Percentiles rank a stretch among this genome's conserved stretches.
These are phyloP conservation scores for Tricholauxania praeusta DNA, from an alignment of 2,888 invertebrate genomes.

Conservation along the genomic window DNA sequence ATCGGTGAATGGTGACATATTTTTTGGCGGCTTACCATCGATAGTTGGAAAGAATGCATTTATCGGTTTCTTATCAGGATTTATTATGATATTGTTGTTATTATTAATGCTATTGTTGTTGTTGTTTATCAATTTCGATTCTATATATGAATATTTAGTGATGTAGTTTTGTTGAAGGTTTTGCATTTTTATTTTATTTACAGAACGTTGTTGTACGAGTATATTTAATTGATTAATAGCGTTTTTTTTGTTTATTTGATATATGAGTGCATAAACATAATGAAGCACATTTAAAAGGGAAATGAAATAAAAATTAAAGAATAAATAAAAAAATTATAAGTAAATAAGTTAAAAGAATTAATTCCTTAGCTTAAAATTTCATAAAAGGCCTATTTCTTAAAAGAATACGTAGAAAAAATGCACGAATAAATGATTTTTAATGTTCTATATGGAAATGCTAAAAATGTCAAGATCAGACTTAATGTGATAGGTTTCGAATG, in stretches of 20 bases:
- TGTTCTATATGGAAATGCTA: too few relatives aligned
- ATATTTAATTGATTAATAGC: conserved; percentile 41
- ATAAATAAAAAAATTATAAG: conserved; percentile 31
- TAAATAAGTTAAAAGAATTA: conserved; percentile 16
- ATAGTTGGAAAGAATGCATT: conserved; percentile 65
- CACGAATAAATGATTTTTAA: not conserved
- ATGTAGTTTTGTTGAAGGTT: conserved; percentile 53
- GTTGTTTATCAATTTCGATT: conserved; percentile 42
- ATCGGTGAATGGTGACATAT: conserved; percentile 47
- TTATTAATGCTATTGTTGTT: conserved; percentile 44
- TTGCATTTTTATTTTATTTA: conserved; percentile 54
- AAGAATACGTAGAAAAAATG: not conserved
- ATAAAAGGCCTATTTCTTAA: not conserved
- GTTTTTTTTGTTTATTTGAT: conserved; percentile 41
- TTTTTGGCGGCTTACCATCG: conserved; percentile 65
- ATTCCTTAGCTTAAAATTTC: not conserved
- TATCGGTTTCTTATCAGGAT: conserved; percentile 54
- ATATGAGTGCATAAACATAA: conserved; percentile 50
- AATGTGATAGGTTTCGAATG: too few relatives aligned
- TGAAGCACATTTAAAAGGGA: conserved; percentile 45
- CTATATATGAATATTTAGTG: conserved; percentile 28
- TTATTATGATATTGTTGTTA: conserved; percentile 43
- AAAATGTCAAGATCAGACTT: too few relatives aligned
- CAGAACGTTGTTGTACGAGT: conserved; percentile 55
- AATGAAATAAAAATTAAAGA: conserved; percentile 40